These are phyloP conservation scores for Platycheirus albimanus DNA, from an alignment of 2,888 invertebrate species.

Conservation along the genomic window DNA sequence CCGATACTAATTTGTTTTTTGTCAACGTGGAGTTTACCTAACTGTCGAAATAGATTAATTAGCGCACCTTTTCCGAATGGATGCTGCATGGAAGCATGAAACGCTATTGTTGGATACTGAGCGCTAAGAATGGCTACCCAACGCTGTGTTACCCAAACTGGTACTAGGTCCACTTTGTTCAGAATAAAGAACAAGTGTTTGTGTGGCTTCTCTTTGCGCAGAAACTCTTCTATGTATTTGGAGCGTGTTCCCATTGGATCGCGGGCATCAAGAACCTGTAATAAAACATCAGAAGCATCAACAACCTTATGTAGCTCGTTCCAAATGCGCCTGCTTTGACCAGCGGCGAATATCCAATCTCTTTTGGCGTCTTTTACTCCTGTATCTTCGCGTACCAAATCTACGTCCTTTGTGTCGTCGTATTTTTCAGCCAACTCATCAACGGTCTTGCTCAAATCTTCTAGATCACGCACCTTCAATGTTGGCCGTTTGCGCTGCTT, in stretches of 20 bases:
- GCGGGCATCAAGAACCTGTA: slow-evolving; percentile 98
- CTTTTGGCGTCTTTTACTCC: slow-evolving; percentile 91
- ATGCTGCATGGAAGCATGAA: slow-evolving; percentile 99
- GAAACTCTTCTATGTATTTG: slow-evolving; percentile 94
- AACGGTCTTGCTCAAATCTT: slow-evolving; percentile 89
- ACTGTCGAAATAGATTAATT: slow-evolving; percentile 97
- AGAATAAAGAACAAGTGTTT: slow-evolving; percentile 98
- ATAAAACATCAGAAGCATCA: slow-evolving; percentile 98
- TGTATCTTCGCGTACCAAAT: slow-evolving; percentile 91
- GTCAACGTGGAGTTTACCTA: slow-evolving; percentile 96
- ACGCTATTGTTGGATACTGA: slow-evolving; percentile 98
- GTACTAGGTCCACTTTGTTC: slow-evolving; percentile 98
- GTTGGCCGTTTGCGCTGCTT: slow-evolving; percentile 95
- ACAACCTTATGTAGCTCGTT: slow-evolving; percentile 99
- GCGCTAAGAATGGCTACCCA: slow-evolving; percentile 97
- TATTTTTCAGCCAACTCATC: slow-evolving; percentile 90
- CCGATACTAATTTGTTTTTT: slow-evolving; percentile 99
- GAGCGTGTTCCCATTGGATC: slow-evolving; percentile 99
- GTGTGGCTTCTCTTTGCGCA: slow-evolving; percentile 96
- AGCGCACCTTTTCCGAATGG: slow-evolving; percentile 99
- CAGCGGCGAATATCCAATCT: slow-evolving; percentile 97
- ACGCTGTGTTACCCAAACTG: slow-evolving; percentile 98
- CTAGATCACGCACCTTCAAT: slow-evolving; percentile 88
- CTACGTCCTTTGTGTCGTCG: slow-evolving; percentile 91
- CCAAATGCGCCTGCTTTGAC: slow-evolving; percentile 99